These are phyloP conservation scores for Talpa occidentalis DNA, from an alignment of 2,113 vertebrate genomes.

Conservation along the genomic window DNA sequence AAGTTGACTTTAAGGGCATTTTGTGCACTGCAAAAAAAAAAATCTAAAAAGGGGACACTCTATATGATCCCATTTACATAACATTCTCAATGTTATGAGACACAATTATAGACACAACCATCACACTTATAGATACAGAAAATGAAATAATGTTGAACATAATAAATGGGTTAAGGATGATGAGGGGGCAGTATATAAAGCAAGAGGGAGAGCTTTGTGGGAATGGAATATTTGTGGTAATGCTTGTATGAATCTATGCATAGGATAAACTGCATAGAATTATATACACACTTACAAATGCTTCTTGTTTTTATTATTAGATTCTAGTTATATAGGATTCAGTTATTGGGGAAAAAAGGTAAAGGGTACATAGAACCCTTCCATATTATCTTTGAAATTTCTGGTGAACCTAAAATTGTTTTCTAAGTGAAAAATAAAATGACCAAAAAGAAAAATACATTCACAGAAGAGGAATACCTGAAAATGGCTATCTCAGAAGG, in stretches of 20 bases:
- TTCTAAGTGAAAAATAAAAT: neutral
- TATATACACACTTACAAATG: neutral
- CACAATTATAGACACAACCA: neutral
- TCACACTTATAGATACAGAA: neutral
- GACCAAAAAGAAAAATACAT: neutral
- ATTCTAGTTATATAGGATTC: neutral
- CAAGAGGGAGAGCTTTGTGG: neutral
- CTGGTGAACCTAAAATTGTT: neutral
- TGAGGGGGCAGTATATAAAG: neutral
- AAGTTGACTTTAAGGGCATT: neutral
- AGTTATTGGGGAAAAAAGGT: neutral
- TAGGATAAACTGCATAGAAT: neutral
- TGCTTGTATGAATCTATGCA: neutral
- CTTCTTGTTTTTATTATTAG: neutral
- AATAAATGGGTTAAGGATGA: neutral
- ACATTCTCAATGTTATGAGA: neutral
- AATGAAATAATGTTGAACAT: neutral
- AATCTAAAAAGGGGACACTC: too few relatives aligned
- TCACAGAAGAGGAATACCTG: neutral
- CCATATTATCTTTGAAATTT: neutral
- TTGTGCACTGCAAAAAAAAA: neutral
- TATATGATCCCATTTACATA: too few relatives aligned
- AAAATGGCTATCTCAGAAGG: neutral
- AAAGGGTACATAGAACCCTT: neutral
- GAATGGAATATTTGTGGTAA: neutral